phyloP scores from a whole-genome alignment of 2,888 invertebrate species.

The Brachypalpus laphriformis region DNA sequence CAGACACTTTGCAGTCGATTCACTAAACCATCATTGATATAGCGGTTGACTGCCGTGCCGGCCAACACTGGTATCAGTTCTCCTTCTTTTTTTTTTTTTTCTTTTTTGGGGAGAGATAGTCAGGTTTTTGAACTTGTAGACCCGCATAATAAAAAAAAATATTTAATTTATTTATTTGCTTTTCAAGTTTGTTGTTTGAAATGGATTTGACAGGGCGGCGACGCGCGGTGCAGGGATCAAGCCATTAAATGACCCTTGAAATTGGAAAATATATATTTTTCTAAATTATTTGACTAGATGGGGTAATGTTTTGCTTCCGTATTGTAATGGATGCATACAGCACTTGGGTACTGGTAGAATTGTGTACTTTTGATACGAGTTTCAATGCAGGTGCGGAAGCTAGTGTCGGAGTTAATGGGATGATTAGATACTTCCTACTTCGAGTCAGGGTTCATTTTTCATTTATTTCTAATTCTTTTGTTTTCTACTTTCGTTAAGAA shows the following conservation, averaged over 20 bases:
- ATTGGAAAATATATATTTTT: constrained; percentile 16
- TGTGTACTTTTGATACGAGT: not conserved
- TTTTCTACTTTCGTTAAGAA: not conserved
- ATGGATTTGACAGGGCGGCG: not conserved
- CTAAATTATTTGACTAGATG: constrained; percentile 29
- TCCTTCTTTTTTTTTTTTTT: constrained; percentile 3
- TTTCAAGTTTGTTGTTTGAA: constrained; percentile 19
- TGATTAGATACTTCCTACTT: constrained; percentile 52
- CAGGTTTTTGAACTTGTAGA: constrained; percentile 67
- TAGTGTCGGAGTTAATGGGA: constrained; percentile 24
- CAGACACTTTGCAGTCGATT: constrained; percentile 64
- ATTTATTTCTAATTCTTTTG: not conserved
- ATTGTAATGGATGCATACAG: not conserved
- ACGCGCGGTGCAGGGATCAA: not conserved
- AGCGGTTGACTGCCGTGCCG: constrained; percentile 45
- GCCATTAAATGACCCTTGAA: constrained; percentile 22
- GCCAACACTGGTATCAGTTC: constrained; percentile 41
- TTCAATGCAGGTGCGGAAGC: constrained; percentile 42
- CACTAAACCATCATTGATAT: constrained; percentile 51
- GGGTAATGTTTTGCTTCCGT: constrained; percentile 16
- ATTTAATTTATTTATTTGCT: constrained; percentile 58
- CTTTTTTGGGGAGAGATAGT: constrained; percentile 38
- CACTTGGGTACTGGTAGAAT: not conserved
- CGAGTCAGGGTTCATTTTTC: not conserved
- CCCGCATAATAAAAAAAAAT: constrained; percentile 61